phyloP scores from a whole-genome alignment of 2,888 invertebrate genomes.

The Dendrolimus houi region DNA sequence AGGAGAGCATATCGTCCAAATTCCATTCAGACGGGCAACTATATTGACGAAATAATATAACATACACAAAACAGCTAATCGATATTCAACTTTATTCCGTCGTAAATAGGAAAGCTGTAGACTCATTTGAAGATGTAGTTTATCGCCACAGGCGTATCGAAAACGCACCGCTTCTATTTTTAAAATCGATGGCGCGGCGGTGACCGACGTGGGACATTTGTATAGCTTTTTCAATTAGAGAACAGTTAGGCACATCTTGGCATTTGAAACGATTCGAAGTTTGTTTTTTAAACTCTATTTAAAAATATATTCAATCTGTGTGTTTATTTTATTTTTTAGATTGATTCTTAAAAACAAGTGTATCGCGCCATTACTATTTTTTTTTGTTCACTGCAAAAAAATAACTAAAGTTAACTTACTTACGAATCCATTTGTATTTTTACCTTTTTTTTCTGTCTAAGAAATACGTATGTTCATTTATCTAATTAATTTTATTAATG shows the following conservation, averaged over 20 bases:
- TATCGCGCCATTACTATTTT: too few species aligned
- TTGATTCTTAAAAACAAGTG: too few species aligned
- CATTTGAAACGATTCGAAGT: conserved; percentile 2
- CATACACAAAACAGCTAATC: conserved; percentile 15
- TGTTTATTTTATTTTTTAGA: background rate
- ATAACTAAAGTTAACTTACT: too few species aligned
- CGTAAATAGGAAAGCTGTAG: conserved; percentile 20
- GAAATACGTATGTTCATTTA: too few species aligned
- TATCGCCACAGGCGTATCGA: conserved; percentile 49
- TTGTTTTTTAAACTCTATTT: background rate
- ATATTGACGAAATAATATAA: conserved; percentile 27
- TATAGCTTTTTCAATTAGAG: conserved; percentile 58
- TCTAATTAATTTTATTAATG: too few species aligned
- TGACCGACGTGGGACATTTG: conserved; percentile 67
- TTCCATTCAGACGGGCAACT: conserved; percentile 48
- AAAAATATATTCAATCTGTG: background rate
- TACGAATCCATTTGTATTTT: too few species aligned
- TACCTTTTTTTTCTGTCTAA: too few species aligned
- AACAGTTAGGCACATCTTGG: conserved; percentile 31
- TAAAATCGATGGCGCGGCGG: conserved; percentile 70
- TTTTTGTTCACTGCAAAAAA: too few species aligned
- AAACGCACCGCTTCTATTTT: conserved; percentile 72
- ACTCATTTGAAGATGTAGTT: conserved; percentile 25
- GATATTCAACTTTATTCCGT: conserved; percentile 32
- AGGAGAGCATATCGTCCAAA: conserved; percentile 58